Evolutionary conservation across 2,113 vertebrate species (phyloP), one percentile per base, ranked within the genome.

Genomic region (Boulengeromyrus knoepffleri): DNA sequence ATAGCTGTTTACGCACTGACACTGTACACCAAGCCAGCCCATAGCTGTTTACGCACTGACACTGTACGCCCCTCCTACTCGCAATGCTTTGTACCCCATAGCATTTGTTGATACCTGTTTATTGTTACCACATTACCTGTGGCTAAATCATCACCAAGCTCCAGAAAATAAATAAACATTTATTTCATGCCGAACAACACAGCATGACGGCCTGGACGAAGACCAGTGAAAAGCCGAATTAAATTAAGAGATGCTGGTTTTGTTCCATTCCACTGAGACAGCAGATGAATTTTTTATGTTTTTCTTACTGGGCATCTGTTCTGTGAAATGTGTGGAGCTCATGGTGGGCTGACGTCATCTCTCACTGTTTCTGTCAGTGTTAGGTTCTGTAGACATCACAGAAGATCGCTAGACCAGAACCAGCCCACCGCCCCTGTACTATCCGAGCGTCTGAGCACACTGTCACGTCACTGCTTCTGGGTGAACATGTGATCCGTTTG

Each of bases 201-300:
- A 36, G 74, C 36, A 39, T 80, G 31, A 19, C 15, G 74, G 0
- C 74, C 36, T 36, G 74, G 74, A 80, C 2, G 74, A 17, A 17
- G 17, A 80, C 74, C 74, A 80, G 36, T 42, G 74, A 42, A 36
- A 80, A 80, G 36, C 74, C 31, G 74, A 80, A 80, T 80, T 39
- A 77, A 77, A 77, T 39, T 42, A 80, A 80, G 74, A 80, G 36
- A 42, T 42, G 62, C 62, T 42, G 74, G 74, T 80, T n/a, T 39
- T 42, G 62, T 70, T 80, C 19, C 36, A 80, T 80, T 80, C 74
- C 31, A 80, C 2, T 36, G 31, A 80, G 36, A 80, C 74, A 80
- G 74, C 74, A 80, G 74, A 80, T 80, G 74, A 80, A 80, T 80
- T 80, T 19, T 80, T 36, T 36, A 77, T 80, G 36, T 80, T 80